Conservation (phyloP, 2,113 vertebrate genomes). For the Entelurus aequoreus region DNA sequence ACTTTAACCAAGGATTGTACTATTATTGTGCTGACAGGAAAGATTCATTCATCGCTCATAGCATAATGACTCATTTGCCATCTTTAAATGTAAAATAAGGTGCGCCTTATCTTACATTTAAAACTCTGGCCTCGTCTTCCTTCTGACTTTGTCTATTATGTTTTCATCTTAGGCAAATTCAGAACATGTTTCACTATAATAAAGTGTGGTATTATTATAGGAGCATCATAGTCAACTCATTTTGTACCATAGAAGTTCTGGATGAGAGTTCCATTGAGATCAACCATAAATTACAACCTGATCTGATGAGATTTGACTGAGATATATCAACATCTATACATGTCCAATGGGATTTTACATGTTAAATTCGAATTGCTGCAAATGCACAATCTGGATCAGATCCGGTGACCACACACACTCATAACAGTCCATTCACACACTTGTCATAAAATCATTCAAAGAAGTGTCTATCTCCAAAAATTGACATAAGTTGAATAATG, state of each 20-base stretch:
- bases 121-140: slow-evolving; percentile 56
- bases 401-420: too few relatives aligned
- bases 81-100: slow-evolving; percentile 76
- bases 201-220: slow-evolving; percentile 33
- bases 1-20: slow-evolving; percentile 22
- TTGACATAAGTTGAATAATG: too few relatives aligned
- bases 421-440: too few relatives aligned
- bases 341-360: not conserved
- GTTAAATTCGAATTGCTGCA: not conserved
- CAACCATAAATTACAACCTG: not conserved
- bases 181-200: slow-evolving; percentile 53
- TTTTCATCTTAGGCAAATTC: slow-evolving; percentile 71
- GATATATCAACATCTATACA: not conserved
- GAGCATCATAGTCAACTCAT: slow-evolving; percentile 26
- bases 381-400: not conserved
- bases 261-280: not conserved
- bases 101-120: slow-evolving; percentile 75
- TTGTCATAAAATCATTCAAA: too few relatives aligned
- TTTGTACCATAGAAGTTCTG: not conserved
- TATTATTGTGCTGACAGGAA: slow-evolving; percentile 43
- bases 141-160: slow-evolving; percentile 74
- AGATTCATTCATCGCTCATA: slow-evolving; percentile 26
- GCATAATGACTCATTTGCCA: slow-evolving; percentile 48
- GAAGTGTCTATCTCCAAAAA: too few relatives aligned
- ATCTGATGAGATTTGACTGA: not conserved